Conservation (phyloP, 2,797 vertebrate genomes). For the Liasis olivaceus region DNA sequence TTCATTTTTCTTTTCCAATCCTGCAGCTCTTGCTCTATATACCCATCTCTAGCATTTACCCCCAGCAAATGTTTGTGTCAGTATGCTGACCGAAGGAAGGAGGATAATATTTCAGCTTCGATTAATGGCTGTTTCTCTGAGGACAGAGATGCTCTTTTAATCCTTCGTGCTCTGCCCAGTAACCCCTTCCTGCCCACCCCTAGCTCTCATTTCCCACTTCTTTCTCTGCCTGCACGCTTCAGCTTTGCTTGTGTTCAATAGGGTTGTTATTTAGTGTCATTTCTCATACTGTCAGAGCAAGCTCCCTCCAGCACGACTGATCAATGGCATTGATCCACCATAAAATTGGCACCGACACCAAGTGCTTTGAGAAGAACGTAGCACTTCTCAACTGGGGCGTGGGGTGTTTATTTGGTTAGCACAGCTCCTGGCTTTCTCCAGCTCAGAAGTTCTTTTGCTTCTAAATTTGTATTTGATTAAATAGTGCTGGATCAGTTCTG, state of each 20-base stretch:
- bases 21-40: neutral
- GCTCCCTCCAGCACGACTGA: slow-evolving; percentile 17
- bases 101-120: neutral
- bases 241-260: slow-evolving; percentile 30
- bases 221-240: neutral
- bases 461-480: neutral
- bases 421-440: neutral
- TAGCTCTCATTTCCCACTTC: neutral
- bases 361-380: neutral
- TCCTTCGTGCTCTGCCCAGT: neutral
- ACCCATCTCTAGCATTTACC: neutral
- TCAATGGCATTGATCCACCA: slow-evolving; percentile 46
- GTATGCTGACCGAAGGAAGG: neutral
- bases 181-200: neutral
- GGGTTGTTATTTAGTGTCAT: slow-evolving; percentile 45
- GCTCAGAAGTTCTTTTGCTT: neutral
- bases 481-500: neutral
- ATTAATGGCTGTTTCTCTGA: slow-evolving; percentile 5
- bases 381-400: neutral
- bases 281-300: slow-evolving; percentile 38
- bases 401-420: neutral
- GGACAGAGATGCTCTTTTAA: neutral
- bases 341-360: slow-evolving; percentile 4
- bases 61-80: neutral
- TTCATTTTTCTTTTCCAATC: neutral